These are phyloP conservation scores for Chaenogobius annularis DNA, from an alignment of 2,113 vertebrate genomes.

Conservation along the genomic window DNA sequence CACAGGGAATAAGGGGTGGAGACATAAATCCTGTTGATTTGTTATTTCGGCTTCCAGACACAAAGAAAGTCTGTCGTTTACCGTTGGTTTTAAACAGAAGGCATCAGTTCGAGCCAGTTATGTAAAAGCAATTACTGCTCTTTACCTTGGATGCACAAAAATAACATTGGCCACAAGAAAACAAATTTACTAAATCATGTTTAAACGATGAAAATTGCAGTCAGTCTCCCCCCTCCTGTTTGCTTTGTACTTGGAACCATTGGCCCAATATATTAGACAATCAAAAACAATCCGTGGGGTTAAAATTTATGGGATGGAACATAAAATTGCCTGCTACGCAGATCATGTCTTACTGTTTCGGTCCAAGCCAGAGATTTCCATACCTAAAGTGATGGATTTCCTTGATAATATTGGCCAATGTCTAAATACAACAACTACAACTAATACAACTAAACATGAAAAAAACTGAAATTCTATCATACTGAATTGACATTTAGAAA, in stretches of 20 bases:
- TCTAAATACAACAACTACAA: too few species aligned
- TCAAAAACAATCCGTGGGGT: too few species aligned
- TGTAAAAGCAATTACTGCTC: neutral
- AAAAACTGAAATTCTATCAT: too few species aligned
- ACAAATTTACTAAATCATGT: neutral
- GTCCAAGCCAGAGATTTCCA: too few species aligned
- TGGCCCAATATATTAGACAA: too few species aligned
- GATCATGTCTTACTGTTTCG: neutral
- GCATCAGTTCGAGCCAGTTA: neutral
- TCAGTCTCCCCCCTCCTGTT: neutral
- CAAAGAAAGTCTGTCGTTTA: neutral
- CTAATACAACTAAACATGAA: too few species aligned
- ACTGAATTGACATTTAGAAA: too few species aligned
- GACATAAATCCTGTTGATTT: slow-evolving; percentile 1
- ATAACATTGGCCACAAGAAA: neutral
- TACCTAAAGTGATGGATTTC: too few species aligned
- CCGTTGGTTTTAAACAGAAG: neutral
- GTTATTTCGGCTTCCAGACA: neutral
- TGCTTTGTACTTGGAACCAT: too few species aligned
- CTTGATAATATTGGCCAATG: too few species aligned
- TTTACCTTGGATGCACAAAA: neutral
- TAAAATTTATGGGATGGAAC: too few species aligned
- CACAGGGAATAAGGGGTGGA: neutral
- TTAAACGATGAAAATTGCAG: neutral
- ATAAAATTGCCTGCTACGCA: too few species aligned